These are phyloP conservation scores for Drosophila fuyamai DNA, from an alignment of 1,140 invertebrate genomes.

Conservation along the genomic window DNA sequence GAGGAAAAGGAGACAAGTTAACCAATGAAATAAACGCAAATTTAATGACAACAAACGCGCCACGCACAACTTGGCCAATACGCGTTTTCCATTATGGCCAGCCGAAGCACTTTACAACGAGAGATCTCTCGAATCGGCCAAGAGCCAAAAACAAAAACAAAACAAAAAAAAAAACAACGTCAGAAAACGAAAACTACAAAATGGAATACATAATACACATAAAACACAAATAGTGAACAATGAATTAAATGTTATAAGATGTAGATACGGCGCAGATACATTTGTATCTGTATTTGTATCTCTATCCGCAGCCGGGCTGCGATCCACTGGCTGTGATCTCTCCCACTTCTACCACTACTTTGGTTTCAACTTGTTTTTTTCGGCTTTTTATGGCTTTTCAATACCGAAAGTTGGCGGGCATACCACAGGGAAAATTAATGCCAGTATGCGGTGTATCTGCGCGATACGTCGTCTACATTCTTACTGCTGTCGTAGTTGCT, in stretches of 20 bases:
- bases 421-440: conserved; percentile 60
- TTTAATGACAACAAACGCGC: conserved; percentile 79
- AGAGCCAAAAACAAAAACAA: conserved; percentile 8
- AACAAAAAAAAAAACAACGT: conserved; percentile 1
- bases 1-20: conserved; percentile 73
- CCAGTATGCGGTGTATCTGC: conserved; percentile 50
- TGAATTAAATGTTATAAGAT: conserved; percentile 66
- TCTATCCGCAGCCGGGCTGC: conserved; percentile 25
- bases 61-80: conserved; percentile 75
- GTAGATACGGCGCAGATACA: conserved; percentile 36
- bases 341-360: conserved; percentile 24
- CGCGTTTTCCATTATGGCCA: conserved; percentile 67
- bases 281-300: conserved; percentile 44
- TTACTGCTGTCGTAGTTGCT: conserved; percentile 53
- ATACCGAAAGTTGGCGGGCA: conserved; percentile 49
- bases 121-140: conserved; percentile 29
- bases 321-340: conserved; percentile 51
- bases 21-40: conserved; percentile 83
- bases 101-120: conserved; percentile 45
- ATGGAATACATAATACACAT: conserved; percentile 70
- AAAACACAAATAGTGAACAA: conserved; percentile 57
- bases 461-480: conserved; percentile 37
- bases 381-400: conserved; percentile 52
- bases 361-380: conserved; percentile 24
- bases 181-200: conserved; percentile 74